phyloP scores from a whole-genome alignment of 2,888 invertebrate genomes.

The Folsomia candida region DNA sequence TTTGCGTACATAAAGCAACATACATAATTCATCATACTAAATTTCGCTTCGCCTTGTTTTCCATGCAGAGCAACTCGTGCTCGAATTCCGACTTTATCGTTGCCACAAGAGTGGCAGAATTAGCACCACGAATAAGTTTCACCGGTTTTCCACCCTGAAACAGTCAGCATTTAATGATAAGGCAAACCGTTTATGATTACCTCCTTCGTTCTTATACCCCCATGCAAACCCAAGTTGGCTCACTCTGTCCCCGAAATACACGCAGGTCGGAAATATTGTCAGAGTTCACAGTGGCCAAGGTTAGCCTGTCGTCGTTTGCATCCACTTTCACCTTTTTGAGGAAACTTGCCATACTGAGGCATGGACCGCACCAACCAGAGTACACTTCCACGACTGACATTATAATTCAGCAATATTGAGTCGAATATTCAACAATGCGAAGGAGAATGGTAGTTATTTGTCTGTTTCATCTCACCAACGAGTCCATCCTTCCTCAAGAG shows the following conservation, averaged over 20 bases:
- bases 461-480: slow-evolving; percentile 44
- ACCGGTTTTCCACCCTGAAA: slow-evolving; percentile 49
- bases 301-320: slow-evolving; percentile 45
- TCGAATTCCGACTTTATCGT: slow-evolving; percentile 45
- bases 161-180: background rate
- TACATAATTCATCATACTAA: too few species aligned
- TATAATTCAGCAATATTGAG: background rate
- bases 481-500: slow-evolving; percentile 46
- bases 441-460: too few species aligned
- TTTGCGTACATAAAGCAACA: too few species aligned
- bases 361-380: slow-evolving; percentile 48
- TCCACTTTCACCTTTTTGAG: slow-evolving; percentile 46
- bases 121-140: slow-evolving; percentile 43
- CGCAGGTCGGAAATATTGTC: slow-evolving; percentile 42
- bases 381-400: slow-evolving; percentile 46
- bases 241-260: slow-evolving; percentile 48
- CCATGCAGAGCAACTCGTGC: slow-evolving; percentile 44
- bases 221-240: slow-evolving; percentile 46
- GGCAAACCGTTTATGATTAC: background rate
- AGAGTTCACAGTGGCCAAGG: slow-evolving; percentile 33
- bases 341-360: slow-evolving; percentile 44
- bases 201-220: slow-evolving; percentile 18
- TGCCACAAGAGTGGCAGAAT: slow-evolving; percentile 40
- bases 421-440: too few species aligned
- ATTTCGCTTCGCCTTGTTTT: slow-evolving; percentile 31